Evolutionary conservation across 2,113 vertebrate genomes (phyloP), one percentile per base, ranked within the genome.

Genomic region (Trematocara zebra): DNA sequence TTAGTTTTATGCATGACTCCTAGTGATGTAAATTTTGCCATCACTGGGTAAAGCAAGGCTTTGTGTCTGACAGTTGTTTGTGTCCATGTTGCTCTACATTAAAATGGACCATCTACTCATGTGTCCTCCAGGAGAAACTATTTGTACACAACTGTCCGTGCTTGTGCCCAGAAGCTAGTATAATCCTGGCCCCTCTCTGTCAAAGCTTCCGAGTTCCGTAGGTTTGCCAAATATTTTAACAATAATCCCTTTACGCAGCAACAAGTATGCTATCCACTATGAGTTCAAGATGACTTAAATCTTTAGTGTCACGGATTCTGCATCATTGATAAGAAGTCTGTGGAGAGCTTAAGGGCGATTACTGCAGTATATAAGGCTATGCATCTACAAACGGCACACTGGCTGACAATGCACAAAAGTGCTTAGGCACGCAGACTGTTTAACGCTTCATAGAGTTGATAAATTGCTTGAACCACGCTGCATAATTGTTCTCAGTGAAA

Each of bases 381-480:
- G 59, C 57, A 69, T 86, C 67, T 49, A 57, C 72, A 82, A 76
- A 64, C 23, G 26, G 10, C 44, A 20, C 82, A 74, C 42, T 61
- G 57, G 10, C 42, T 88, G 15, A 87, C 42, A 61, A 3, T 84
- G 26, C 54, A 28, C 11, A 78, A 87, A 57, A 49, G 18, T 80
- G 85, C 44, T 49, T 56, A 54, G 59, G 49, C 7, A 33, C 74
- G 76, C 83, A 78, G 31, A 23, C 37, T 28, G 11, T 57, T 88
- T 86, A 79, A 85, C 52, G 79, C 64, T 74, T 88, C 82, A 20
- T 49, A 78, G 12, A 74, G 84, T 69, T 78, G 53, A 87, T 85
- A 35, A 67, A 82, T 52, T 86, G 80, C 81, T 44, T 57, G 53
- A 86, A 33, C 18, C 53, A 31, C 18, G 54, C 54, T 31, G 33